These are phyloP conservation scores for Odontocolon sp. DNA, from an alignment of 2,888 invertebrate species.

Conservation along the genomic window DNA sequence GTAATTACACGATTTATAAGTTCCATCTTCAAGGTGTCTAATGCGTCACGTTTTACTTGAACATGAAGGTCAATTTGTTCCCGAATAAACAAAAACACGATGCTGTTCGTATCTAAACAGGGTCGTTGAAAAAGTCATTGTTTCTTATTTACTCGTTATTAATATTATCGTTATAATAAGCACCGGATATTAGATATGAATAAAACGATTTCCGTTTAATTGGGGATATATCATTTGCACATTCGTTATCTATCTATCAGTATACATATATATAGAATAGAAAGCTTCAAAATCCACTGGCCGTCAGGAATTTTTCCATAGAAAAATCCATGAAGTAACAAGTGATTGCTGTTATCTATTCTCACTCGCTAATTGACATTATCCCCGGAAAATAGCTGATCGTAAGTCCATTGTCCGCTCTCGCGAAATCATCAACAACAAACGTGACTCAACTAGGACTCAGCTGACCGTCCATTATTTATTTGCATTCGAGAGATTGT, in stretches of 20 bases:
- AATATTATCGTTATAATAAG: background rate
- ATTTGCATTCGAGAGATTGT: background rate
- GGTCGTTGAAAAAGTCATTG: background rate
- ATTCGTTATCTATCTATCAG: no score
- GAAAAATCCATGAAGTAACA: background rate
- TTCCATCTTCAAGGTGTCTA: background rate
- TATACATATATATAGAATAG: background rate
- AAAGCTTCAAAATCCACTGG: background rate
- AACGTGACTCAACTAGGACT: slow-evolving; percentile 1
- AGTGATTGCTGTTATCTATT: background rate
- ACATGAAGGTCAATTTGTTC: background rate
- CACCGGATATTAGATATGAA: background rate
- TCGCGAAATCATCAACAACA: slow-evolving; percentile 6
- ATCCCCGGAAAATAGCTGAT: slow-evolving; percentile 2
- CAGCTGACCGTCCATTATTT: background rate
- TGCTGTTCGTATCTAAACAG: background rate
- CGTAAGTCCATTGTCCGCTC: slow-evolving; percentile 38
- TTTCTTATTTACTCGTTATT: background rate
- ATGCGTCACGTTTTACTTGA: background rate
- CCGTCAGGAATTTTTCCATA: background rate
- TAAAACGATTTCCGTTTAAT: background rate
- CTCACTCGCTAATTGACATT: slow-evolving; percentile 4
- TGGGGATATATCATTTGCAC: no score
- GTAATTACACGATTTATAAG: background rate
- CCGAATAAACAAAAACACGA: slow-evolving; percentile 21